Conservation (phyloP, 2,797 vertebrate genomes). For the Sebastolobus alascanus region DNA sequence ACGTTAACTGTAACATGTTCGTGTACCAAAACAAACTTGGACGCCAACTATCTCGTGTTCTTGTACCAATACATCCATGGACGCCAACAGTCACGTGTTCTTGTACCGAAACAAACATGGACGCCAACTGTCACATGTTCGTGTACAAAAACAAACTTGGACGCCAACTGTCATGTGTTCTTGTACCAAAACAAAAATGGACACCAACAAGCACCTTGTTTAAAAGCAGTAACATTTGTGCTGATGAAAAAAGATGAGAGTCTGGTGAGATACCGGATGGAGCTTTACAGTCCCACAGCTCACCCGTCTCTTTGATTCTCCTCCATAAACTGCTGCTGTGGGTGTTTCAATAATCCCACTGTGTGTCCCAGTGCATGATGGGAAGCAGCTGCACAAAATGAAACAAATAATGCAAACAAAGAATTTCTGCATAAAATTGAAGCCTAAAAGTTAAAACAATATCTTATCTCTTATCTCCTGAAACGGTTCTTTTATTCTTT, state of each 20-base stretch:
- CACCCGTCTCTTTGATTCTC: conserved; percentile 31
- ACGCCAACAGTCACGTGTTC: too few relatives aligned
- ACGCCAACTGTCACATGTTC: too few relatives aligned
- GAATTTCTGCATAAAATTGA: not conserved
- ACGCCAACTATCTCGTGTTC: too few relatives aligned
- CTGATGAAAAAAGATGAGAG: not conserved
- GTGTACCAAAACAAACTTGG: too few relatives aligned
- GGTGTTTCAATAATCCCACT: conserved; percentile 27
- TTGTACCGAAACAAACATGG: too few relatives aligned
- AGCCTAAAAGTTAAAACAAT: not conserved
- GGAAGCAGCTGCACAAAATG: conserved; percentile 40
- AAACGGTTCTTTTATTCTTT: not conserved
- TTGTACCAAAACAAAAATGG: too few relatives aligned
- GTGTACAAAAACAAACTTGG: too few relatives aligned
- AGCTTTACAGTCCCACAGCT: conserved; percentile 1
- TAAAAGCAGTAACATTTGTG: not conserved
- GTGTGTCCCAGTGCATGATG: conserved; percentile 51
- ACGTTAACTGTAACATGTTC: too few relatives aligned
- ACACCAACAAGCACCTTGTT: too few relatives aligned
- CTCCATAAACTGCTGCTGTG: conserved; percentile 44
- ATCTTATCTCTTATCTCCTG: too few relatives aligned
- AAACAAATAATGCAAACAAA: not conserved
- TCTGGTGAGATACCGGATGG: not conserved
- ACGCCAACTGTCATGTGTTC: too few relatives aligned
- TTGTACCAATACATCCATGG: too few relatives aligned